Conservation (phyloP, 37 sponge, comb jelly and placozoan genomes). For the Beroe ovata region DNA sequence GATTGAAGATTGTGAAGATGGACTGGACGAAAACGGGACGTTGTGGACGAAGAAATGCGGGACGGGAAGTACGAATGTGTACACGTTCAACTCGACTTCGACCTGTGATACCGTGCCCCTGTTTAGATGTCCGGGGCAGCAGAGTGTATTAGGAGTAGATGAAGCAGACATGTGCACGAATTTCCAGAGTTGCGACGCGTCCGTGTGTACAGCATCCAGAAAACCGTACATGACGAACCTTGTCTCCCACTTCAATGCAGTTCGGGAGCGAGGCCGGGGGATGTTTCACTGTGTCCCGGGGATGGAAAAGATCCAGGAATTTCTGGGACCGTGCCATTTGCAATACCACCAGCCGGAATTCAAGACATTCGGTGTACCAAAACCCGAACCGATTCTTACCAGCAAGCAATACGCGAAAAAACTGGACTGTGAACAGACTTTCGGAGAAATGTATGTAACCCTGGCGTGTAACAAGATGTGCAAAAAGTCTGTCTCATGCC, state of each 20-base stretch:
- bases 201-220: background rate
- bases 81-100: background rate
- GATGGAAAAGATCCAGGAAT: background rate
- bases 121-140: background rate
- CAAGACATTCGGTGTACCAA: background rate
- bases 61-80: background rate
- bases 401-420: background rate
- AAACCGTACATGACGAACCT: background rate
- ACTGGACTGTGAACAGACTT: background rate
- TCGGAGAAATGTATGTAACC: conserved; percentile 21
- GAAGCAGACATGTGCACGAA: background rate
- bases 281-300: conserved; percentile 1
- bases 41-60: background rate
- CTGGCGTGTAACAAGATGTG: background rate
- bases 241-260: background rate
- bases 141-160: background rate
- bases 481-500: background rate
- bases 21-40: background rate
- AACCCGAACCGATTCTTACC: background rate
- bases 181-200: background rate
- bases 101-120: background rate
- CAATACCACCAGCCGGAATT: background rate
- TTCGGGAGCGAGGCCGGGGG: background rate
- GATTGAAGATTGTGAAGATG: background rate
- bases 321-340: background rate